phyloP scores from a whole-genome alignment of 2,888 invertebrate species.

The Machimus rusticus region DNA sequence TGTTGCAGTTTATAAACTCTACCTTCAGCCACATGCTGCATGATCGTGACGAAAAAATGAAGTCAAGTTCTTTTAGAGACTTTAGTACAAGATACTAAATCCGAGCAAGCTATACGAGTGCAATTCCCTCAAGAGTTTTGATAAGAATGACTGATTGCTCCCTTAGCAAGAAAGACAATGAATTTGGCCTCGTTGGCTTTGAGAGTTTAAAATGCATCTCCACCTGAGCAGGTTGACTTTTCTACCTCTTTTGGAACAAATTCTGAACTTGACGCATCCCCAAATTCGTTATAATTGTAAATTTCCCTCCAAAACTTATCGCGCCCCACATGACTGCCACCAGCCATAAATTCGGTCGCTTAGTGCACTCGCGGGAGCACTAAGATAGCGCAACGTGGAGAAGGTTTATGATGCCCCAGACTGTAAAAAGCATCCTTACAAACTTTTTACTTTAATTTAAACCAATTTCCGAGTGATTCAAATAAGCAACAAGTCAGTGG shows the following conservation, averaged over 20 bases:
- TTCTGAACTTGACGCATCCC: neutral
- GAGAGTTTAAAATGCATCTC: neutral
- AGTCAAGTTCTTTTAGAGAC: neutral
- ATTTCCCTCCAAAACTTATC: slow-evolving; percentile 1
- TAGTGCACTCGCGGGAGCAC: slow-evolving; percentile 1
- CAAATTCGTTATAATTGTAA: neutral
- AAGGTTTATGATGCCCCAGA: neutral
- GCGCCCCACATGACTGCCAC: neutral
- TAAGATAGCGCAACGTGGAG: neutral
- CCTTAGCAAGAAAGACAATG: neutral
- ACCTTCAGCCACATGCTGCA: neutral
- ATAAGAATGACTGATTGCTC: neutral
- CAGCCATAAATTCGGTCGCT: neutral
- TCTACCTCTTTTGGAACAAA: neutral
- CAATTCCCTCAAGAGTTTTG: neutral
- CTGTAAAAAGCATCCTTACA: neutral
- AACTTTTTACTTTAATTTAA: neutral
- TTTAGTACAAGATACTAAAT: neutral
- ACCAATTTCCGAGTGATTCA: neutral
- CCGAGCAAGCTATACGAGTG: neutral
- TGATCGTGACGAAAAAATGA: neutral
- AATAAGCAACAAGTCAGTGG: neutral
- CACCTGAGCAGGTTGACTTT: neutral
- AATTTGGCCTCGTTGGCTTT: neutral
- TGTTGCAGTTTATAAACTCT: neutral